Evolutionary conservation across 2,797 vertebrate species (phyloP), one percentile per base, ranked within the genome.

Genomic region (Spondyliosoma cantharus): DNA sequence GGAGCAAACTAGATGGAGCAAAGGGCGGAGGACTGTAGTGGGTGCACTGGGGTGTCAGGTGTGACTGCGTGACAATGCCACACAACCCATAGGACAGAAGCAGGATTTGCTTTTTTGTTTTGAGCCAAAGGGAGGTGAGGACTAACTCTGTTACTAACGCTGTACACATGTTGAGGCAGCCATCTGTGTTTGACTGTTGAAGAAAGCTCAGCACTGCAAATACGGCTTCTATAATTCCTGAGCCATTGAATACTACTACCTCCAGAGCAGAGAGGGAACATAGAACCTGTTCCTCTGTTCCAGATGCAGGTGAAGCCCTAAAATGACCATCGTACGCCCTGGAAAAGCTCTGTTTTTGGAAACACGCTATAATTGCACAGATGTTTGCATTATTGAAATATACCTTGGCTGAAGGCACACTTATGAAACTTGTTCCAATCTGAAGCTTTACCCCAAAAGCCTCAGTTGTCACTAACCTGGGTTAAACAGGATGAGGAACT

Each of bases 401-500:
- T 19, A 24, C 24, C 17, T 57, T 1, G 2, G 3, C 25, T 24
- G 20, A 66, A 78, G 29, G 5, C 15, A 50, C 14, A 56, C 19
- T 15, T 20, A 5, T 19, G 3, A 46, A 49, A 46, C 12, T 19
- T 5, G 60, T 27, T 32, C 9, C 2, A 19, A 15, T 37, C 12
- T 54, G 42, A 56, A 66, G 9, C n/a, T 37, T 2, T 37, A 37
- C 7, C 32, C 32, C 32, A 24, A 66, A 42, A 52, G 3, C 50
- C 15, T 14, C 6, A 8, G n/a, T 15, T 27, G 9, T 53, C 19
- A 59, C 96, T 95, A 79, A 99, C 97, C 96, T 0, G 97, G 96
- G 88, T 97, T 97, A 90, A 98, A 97, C 83, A 99, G 96, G 86
- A 97, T 94, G 72, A 98, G 96, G 89, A 97, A 98, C 89, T 97